Evolutionary conservation across 2,888 invertebrate species (phyloP).

Genomic region (Sinopyrophorus schimmeli): DNA sequence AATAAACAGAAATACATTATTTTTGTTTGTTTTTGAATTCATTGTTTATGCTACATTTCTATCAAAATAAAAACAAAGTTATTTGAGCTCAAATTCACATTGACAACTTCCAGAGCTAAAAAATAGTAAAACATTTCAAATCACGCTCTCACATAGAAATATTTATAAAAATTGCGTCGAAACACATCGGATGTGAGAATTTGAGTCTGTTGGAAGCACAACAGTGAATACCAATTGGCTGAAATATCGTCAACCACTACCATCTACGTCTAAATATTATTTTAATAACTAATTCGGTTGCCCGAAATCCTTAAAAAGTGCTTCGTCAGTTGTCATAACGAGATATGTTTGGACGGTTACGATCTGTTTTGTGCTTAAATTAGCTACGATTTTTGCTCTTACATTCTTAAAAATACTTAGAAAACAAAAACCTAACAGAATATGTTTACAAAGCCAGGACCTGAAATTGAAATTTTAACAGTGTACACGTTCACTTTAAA

Average conservation of each 20-base stretch:
- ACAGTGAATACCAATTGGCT: slow-evolving; percentile 20
- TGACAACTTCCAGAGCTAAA: no score
- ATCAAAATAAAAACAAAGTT: no score
- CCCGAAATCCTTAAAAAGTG: slow-evolving; percentile 33
- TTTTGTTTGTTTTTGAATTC: no score
- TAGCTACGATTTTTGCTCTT: slow-evolving; percentile 30
- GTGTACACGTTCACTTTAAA: slow-evolving; percentile 25
- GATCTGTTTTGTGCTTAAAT: slow-evolving; percentile 37
- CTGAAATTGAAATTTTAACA: slow-evolving; percentile 16
- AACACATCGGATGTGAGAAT: slow-evolving; percentile 1
- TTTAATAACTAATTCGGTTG: slow-evolving; percentile 42
- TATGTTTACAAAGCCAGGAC: not conserved
- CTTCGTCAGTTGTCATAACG: slow-evolving; percentile 46
- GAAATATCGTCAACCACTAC: slow-evolving; percentile 25
- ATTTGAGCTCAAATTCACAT: no score
- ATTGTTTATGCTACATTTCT: no score
- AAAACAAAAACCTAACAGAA: not conserved
- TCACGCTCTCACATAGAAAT: no score
- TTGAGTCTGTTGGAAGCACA: not conserved
- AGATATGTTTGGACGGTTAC: slow-evolving; percentile 39
- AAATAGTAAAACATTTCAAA: no score
- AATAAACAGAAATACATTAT: no score
- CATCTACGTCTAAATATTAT: slow-evolving; percentile 45
- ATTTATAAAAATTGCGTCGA: no score
- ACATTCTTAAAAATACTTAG: slow-evolving; percentile 1